Evolutionary conservation across 2,113 vertebrate genomes (phyloP).

Genomic region (Leiothrix lutea): DNA sequence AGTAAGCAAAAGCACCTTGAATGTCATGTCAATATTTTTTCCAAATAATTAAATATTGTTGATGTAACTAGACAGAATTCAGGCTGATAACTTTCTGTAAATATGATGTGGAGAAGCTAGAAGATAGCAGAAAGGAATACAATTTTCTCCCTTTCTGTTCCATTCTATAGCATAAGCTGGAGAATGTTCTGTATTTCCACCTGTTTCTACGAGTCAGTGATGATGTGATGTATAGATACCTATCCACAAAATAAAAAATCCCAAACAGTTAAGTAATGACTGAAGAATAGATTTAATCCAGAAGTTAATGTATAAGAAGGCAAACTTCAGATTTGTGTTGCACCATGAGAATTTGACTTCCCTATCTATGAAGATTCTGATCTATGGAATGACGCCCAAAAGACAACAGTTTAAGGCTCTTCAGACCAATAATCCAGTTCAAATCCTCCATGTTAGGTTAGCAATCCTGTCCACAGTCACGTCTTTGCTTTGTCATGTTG

Average conservation of each 20-base stretch:
- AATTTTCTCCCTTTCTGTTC: neutral
- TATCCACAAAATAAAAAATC: neutral
- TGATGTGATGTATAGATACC: neutral
- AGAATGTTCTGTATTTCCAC: neutral
- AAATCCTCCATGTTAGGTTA: neutral
- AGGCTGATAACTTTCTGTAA: neutral
- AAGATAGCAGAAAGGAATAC: neutral
- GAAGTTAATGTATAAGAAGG: neutral
- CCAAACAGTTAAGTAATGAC: neutral
- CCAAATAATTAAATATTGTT: neutral
- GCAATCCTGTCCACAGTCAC: neutral
- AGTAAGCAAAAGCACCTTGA: neutral
- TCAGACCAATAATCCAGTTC: neutral
- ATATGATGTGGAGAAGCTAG: neutral
- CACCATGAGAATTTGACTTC: neutral
- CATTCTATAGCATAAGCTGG: neutral
- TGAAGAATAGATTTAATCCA: neutral
- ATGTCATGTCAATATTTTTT: neutral
- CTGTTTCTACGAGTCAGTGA: neutral
- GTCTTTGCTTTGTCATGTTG: neutral
- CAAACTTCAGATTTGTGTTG: neutral
- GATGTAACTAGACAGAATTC: neutral
- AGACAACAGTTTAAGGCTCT: neutral
- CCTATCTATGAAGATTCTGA: neutral
- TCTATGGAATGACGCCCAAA: neutral